These are phyloP conservation scores for Archips xylosteana DNA, from an alignment of 2,888 invertebrate species.

Conservation along the genomic window DNA sequence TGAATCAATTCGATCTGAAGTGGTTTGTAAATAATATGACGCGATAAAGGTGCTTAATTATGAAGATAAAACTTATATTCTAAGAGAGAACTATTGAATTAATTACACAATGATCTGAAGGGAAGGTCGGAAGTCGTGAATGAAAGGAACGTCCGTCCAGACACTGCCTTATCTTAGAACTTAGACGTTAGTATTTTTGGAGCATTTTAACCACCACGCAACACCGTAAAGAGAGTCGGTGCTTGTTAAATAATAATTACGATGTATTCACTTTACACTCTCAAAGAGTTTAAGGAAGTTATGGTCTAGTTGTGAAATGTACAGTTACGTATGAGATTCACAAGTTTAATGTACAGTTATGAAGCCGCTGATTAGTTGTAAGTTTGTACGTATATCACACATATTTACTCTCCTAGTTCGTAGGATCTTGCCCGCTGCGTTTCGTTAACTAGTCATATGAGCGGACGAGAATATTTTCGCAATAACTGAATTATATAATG, in stretches of 20 bases:
- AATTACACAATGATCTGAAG: conserved; percentile 36
- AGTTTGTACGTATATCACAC: conserved; percentile 43
- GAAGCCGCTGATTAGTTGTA: conserved; percentile 52
- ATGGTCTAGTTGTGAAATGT: conserved; percentile 62
- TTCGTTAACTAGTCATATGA: conserved; percentile 77
- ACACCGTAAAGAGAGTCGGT: conserved; percentile 16
- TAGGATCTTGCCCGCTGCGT: conserved; percentile 65
- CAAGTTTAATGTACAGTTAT: conserved; percentile 68
- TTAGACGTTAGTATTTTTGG: conserved; percentile 48
- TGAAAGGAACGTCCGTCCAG: conserved; percentile 54
- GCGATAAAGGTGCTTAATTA: conserved; percentile 13
- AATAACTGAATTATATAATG: conserved; percentile 41
- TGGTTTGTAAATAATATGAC: neutral
- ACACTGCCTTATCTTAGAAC: conserved; percentile 54
- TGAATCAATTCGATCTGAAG: neutral
- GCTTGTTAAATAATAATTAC: conserved; percentile 25
- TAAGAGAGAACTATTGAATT: neutral
- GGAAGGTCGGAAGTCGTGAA: conserved; percentile 2
- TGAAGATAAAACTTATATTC: neutral
- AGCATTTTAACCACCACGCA: conserved; percentile 45
- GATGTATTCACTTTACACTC: conserved; percentile 29
- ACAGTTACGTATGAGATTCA: conserved; percentile 85
- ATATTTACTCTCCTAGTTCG: neutral
- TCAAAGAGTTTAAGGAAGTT: conserved; percentile 28
- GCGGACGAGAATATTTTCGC: conserved; percentile 58